A percentile compares a stretch with the other conserved stretches of the same genome.
Evolutionary conservation across 1,140 invertebrate species (phyloP).

Genomic region (Diuraphis noxia): DNA sequence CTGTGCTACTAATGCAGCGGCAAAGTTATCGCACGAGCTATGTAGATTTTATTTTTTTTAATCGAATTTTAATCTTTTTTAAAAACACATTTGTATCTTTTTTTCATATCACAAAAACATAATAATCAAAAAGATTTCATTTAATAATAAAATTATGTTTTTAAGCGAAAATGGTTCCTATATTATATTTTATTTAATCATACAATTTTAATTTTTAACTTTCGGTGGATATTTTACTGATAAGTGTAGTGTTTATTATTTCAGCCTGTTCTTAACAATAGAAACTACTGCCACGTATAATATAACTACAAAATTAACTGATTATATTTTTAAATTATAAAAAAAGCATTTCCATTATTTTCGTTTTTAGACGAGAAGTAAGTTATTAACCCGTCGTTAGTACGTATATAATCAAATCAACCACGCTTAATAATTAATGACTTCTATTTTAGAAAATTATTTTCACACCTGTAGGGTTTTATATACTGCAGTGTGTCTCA

Average conservation of each 20-base stretch:
- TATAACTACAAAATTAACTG: background rate
- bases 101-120: too few species aligned
- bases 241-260: background rate
- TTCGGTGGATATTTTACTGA: background rate
- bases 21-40: background rate
- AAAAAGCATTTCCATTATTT: background rate
- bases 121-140: background rate
- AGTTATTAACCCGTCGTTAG: background rate
- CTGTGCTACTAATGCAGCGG: background rate
- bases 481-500: too few species aligned
- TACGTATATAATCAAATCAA: background rate
- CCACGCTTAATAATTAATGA: background rate
- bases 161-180: background rate
- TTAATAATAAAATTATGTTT: background rate
- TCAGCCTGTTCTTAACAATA: background rate
- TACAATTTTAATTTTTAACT: background rate
- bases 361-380: background rate
- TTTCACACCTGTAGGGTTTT: background rate
- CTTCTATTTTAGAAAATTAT: background rate
- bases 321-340: background rate
- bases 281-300: background rate
- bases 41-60: conserved; percentile 23
- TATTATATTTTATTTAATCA: background rate
- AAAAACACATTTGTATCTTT: background rate
- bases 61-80: conserved; percentile 17